Evolutionary conservation across 1,140 invertebrate species (phyloP).

Genomic region (Lepidurus apus): DNA sequence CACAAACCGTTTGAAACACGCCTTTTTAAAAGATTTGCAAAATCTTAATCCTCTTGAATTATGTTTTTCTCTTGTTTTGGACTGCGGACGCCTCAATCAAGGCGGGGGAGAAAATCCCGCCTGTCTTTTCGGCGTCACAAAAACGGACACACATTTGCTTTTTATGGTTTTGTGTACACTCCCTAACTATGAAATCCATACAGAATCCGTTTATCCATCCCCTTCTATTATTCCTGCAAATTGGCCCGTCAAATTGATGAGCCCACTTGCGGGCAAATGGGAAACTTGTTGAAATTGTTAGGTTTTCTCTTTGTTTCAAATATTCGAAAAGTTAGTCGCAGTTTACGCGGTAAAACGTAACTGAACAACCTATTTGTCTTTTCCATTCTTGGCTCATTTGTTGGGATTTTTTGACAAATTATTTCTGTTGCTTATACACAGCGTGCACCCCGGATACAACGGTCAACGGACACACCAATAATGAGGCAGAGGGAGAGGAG

Average conservation of each 20-base stretch:
- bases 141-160: background rate
- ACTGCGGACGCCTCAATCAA: background rate
- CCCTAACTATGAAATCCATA: slow-evolving; percentile 14
- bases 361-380: background rate
- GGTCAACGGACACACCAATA: slow-evolving; percentile 10
- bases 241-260: too few species aligned
- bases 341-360: too few species aligned
- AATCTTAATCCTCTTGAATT: background rate
- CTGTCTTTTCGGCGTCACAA: slow-evolving; percentile 4
- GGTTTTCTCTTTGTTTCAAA: too few species aligned
- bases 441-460: background rate
- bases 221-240: background rate
- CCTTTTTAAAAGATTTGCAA: slow-evolving; percentile 17
- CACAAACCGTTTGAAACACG: slow-evolving; percentile 18
- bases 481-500: background rate
- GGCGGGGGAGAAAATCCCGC: background rate
- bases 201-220: background rate
- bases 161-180: background rate
- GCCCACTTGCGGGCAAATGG: background rate
- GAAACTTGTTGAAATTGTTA: too few species aligned
- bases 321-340: too few species aligned
- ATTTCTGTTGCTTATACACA: background rate
- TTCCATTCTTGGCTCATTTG: background rate
- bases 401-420: background rate
- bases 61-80: background rate